A percentile compares a stretch with the other conserved stretches of the same genome.
These are phyloP conservation scores for Steinernema hermaphroditum DNA, from an alignment of 2,888 invertebrate genomes.

Conservation along the genomic window DNA sequence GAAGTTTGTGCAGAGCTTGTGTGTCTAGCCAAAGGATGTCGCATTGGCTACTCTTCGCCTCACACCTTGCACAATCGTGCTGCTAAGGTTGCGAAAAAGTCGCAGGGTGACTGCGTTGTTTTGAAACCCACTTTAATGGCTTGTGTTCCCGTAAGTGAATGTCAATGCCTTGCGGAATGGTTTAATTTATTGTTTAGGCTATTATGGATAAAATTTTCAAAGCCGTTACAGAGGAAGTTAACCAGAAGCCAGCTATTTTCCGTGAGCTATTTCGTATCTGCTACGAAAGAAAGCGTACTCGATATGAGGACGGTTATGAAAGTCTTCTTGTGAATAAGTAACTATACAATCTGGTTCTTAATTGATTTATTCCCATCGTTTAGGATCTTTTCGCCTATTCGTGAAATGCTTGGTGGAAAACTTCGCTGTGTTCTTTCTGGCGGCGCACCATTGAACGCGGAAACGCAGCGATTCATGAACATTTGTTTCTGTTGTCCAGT, in stretches of 20 bases:
- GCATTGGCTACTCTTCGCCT: slow-evolving; percentile 94
- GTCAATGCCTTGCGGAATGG: neutral
- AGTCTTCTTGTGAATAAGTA: slow-evolving; percentile 70
- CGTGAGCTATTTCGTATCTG: slow-evolving; percentile 84
- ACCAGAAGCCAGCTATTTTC: slow-evolving; percentile 76
- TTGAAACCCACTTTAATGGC: slow-evolving; percentile 91
- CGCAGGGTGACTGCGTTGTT: slow-evolving; percentile 88
- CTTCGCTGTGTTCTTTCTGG: slow-evolving; percentile 86
- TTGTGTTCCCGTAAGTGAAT: slow-evolving; percentile 83
- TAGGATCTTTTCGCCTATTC: slow-evolving; percentile 74
- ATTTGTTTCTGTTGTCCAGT: slow-evolving; percentile 87
- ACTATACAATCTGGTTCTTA: no score
- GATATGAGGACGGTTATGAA: slow-evolving; percentile 74
- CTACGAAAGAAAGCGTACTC: slow-evolving; percentile 85
- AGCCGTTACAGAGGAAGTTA: slow-evolving; percentile 75
- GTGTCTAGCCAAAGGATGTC: slow-evolving; percentile 70
- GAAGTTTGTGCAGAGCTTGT: slow-evolving; percentile 81
- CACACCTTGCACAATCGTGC: slow-evolving; percentile 76
- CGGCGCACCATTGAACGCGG: slow-evolving; percentile 91
- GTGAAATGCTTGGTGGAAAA: slow-evolving; percentile 82
- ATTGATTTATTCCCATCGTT: slow-evolving; percentile 29
- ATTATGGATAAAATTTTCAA: slow-evolving; percentile 97
- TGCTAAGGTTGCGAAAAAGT: slow-evolving; percentile 91
- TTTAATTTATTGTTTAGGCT: slow-evolving; percentile 72
- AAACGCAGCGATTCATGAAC: slow-evolving; percentile 90